Base-by-base conservation (phyloP, 2,888 invertebrate genomes). In the Argyra leucocephala region DNA sequence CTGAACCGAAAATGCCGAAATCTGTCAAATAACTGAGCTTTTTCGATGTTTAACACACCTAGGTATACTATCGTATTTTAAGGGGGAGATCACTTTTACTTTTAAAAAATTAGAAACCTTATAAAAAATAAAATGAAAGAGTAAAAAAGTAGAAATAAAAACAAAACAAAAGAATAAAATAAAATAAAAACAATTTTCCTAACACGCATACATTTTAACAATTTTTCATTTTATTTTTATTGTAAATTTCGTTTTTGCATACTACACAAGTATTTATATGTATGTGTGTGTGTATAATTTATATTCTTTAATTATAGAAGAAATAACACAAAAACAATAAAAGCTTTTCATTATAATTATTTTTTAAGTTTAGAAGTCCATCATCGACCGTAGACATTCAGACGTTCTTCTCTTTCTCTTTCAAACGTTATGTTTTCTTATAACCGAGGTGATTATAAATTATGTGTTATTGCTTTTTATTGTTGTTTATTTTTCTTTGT, bases 1-100 rank as follows among this genome's bases (percentile, higher is more conserved):
- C 48, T 48, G 48, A 48, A 48, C 78, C 76, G 76, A 74, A 76
- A 74, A 73, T 75, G 74, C 76, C 77, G 75, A 78, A 75, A 75
- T 73, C 74, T 75, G 76, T 76, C 74, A 75, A 75, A 75, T 74
- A 75, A 78, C 78, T 78, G 77, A 78, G 72, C 77, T 77, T 74
- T 74, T 68, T 70, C 69, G 69, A 70, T 71, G 70, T 68, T 73
- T 72, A 73, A 72, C 73, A 73, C 72, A 68, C 73, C 76, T 78
- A 79, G 75, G 78, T 79, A 78, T 77, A 74, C 48, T 48, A 48
- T 18, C 15, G 15, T 48, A 48, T 48, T 48, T 48, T 48, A 48
- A 48, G 48, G 48, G 48, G 48, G 48, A 48, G 48, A 48, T 48
- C 48, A 48, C 48, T 48, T 48, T 48, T 48, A 48, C 48, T 48